Conservation (phyloP, 2,888 invertebrate species). For the Drosophila kuntzei region DNA sequence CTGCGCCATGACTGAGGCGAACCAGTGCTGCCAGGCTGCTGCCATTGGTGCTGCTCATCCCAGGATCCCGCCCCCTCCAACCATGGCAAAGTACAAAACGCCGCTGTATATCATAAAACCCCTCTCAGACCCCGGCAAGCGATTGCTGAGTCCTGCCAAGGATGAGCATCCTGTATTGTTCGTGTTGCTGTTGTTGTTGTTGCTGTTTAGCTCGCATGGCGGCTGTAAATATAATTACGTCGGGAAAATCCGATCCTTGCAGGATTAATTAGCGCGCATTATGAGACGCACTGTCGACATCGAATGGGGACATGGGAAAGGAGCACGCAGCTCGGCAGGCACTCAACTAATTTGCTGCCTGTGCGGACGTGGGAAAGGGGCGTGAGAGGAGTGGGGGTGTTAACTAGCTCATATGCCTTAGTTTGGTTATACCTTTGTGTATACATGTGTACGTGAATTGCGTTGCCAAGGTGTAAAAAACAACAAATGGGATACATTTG, state of each 20-base stretch:
- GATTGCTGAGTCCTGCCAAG: slow-evolving; percentile 30
- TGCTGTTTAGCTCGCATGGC: slow-evolving; percentile 74
- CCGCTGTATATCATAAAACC: slow-evolving; percentile 61
- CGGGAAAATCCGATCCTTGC: slow-evolving; percentile 85
- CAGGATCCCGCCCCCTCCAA: background rate
- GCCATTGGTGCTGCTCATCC: slow-evolving; percentile 33
- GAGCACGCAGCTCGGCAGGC: slow-evolving; percentile 34
- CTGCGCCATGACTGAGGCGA: slow-evolving; percentile 63
- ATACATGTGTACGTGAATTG: slow-evolving; percentile 68
- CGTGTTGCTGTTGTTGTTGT: slow-evolving; percentile 17
- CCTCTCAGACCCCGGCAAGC: slow-evolving; percentile 9
- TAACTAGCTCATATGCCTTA: slow-evolving; percentile 58
- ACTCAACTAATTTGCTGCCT: slow-evolving; percentile 58
- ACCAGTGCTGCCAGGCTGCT: slow-evolving; percentile 49
- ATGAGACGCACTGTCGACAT: slow-evolving; percentile 77
- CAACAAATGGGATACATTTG: slow-evolving; percentile 77
- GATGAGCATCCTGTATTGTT: slow-evolving; percentile 32
- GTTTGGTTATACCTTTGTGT: slow-evolving; percentile 49
- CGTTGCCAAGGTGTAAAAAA: slow-evolving; percentile 61
- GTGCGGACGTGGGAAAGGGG: background rate
- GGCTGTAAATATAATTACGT: slow-evolving; percentile 83
- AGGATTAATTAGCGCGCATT: slow-evolving; percentile 86
- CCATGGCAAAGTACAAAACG: slow-evolving; percentile 29
- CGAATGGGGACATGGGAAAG: slow-evolving; percentile 34
- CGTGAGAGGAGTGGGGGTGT: slow-evolving; percentile 53